phyloP scores from a whole-genome alignment of 2,797 vertebrate genomes.

The Dryobates pubescens region DNA sequence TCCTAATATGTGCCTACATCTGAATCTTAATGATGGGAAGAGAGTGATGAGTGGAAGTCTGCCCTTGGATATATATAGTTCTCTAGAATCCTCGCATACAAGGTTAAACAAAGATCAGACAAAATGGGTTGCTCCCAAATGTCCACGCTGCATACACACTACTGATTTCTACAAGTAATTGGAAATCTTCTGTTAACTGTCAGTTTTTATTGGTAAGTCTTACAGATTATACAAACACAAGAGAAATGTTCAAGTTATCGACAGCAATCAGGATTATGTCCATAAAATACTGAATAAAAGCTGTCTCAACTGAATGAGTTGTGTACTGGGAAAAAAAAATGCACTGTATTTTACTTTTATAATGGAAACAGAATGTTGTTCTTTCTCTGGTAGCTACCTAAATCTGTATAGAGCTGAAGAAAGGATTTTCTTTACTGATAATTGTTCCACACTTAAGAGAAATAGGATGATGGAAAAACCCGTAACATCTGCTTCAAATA shows the following conservation, averaged over 20 bases:
- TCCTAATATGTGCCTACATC: neutral
- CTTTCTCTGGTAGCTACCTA: constrained; percentile 26
- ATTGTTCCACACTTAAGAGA: constrained; percentile 47
- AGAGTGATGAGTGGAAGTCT: neutral
- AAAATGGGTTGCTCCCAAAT: neutral
- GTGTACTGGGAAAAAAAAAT: neutral
- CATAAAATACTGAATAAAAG: neutral
- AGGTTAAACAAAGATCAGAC: constrained; percentile 12
- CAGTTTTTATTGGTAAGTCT: neutral
- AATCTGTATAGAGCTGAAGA: constrained; percentile 16
- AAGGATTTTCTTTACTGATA: constrained; percentile 49
- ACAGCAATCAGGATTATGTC: neutral
- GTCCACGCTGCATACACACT: neutral
- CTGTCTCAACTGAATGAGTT: neutral
- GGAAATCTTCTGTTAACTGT: neutral
- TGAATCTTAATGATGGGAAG: neutral
- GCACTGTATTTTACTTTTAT: constrained; percentile 27
- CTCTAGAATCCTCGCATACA: neutral
- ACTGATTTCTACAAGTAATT: neutral
- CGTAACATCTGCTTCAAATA: constrained; percentile 23
- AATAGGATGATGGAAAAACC: constrained; percentile 22
- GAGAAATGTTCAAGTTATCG: neutral
- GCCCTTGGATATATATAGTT: neutral
- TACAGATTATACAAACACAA: neutral
- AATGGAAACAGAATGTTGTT: constrained; percentile 9